Evolutionary conservation across 1,140 invertebrate species (phyloP).

Genomic region (Helicoverpa zea): DNA sequence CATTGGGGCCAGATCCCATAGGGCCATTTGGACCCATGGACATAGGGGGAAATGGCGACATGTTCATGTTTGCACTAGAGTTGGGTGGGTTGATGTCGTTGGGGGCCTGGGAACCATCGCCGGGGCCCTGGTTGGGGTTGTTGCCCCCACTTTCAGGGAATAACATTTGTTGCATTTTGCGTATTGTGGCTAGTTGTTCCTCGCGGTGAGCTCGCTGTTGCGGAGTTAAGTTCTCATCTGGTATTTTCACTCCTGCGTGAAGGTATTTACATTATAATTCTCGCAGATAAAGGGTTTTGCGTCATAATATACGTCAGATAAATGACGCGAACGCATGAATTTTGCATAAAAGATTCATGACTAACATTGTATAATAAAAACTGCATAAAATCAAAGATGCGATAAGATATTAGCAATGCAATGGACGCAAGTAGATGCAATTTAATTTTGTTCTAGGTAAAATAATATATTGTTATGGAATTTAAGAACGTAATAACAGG

Average conservation of each 20-base stretch:
- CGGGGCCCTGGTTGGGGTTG: conserved; percentile 76
- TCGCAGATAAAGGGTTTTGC: not conserved
- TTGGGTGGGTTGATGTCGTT: conserved; percentile 81
- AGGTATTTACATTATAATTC: not conserved
- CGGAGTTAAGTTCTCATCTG: conserved; percentile 98
- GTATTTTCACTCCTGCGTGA: conserved; percentile 93
- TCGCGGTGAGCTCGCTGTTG: conserved; percentile 97
- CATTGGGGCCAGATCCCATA: conserved; percentile 80
- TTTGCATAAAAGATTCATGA: not conserved
- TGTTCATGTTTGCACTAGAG: conserved; percentile 80
- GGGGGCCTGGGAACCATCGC: conserved; percentile 67
- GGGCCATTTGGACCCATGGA: conserved; percentile 76
- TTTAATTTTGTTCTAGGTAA: not conserved
- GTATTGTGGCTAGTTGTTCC: conserved; percentile 95
- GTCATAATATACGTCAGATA: not conserved
- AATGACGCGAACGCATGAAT: not conserved
- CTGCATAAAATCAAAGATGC: not conserved
- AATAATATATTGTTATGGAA: not conserved
- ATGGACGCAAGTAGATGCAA: not conserved
- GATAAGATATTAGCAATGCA: conserved; percentile 3
- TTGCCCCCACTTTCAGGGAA: conserved; percentile 91
- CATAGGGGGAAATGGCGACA: conserved; percentile 83
- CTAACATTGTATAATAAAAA: not conserved
- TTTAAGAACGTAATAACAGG: too few species aligned
- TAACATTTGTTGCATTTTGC: conserved; percentile 97